phyloP scores from a whole-genome alignment of 2,113 vertebrate genomes.

The Oryzias celebensis region DNA sequence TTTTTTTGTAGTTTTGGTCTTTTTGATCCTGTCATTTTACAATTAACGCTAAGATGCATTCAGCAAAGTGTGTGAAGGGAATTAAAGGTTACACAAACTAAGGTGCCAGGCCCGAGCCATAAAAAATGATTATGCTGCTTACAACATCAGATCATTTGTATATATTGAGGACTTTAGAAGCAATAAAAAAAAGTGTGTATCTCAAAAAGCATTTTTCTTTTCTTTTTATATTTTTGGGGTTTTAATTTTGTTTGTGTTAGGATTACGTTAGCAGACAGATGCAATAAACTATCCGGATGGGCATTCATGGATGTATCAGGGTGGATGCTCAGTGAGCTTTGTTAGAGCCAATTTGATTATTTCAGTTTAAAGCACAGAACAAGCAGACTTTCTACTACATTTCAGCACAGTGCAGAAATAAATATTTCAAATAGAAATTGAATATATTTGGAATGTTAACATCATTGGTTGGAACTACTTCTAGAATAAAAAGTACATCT shows the following conservation, averaged over 20 bases:
- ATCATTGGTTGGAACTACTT: background rate
- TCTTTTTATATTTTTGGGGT: constrained; percentile 1
- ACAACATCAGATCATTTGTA: constrained; percentile 19
- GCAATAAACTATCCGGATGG: constrained; percentile 54
- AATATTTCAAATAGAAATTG: background rate
- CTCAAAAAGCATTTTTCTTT: constrained; percentile 14
- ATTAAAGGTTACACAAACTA: constrained; percentile 60
- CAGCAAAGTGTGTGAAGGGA: constrained; percentile 43
- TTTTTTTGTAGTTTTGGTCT: constrained; percentile 51
- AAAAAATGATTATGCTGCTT: constrained; percentile 40
- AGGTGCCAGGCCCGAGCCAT: constrained; percentile 42
- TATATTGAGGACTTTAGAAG: constrained; percentile 30
- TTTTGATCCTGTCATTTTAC: constrained; percentile 54
- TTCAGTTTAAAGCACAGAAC: constrained; percentile 46
- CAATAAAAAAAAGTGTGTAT: constrained; percentile 44
- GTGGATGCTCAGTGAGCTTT: constrained; percentile 38
- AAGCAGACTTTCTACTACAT: constrained; percentile 6
- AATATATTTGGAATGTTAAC: background rate
- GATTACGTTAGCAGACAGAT: constrained; percentile 37
- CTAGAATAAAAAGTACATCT: too few species aligned
- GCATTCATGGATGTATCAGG: constrained; percentile 47
- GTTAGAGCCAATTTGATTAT: constrained; percentile 52
- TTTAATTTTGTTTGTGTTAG: constrained; percentile 3
- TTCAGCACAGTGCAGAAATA: background rate
- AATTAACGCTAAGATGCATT: constrained; percentile 50